These are phyloP conservation scores for Morpho achilles DNA, from an alignment of 2,888 invertebrate genomes.

Conservation along the genomic window DNA sequence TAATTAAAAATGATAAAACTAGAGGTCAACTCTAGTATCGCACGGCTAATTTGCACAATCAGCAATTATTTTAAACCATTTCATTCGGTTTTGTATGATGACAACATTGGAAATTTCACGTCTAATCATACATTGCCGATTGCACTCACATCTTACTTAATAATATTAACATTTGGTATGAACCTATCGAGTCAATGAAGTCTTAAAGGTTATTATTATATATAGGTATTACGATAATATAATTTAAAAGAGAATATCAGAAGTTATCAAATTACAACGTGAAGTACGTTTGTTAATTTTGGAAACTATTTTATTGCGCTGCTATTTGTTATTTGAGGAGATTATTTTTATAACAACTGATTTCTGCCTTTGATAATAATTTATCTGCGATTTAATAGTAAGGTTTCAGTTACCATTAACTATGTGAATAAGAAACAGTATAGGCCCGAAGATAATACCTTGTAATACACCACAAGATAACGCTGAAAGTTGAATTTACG, in stretches of 20 bases:
- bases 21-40: conserved; percentile 35
- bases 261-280: too few relatives aligned
- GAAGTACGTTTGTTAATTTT: too few relatives aligned
- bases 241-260: background rate
- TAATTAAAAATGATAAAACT: conserved; percentile 52
- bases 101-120: conserved; percentile 1
- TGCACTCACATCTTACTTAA: conserved; percentile 22
- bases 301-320: too few relatives aligned
- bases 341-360: too few relatives aligned
- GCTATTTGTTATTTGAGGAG: too few relatives aligned
- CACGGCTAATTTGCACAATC: conserved; percentile 13
- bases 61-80: conserved; percentile 5
- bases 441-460: conserved; percentile 1
- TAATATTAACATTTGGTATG: conserved; percentile 32
- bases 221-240: conserved; percentile 14
- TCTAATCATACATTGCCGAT: conserved; percentile 10
- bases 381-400: too few relatives aligned
- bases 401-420: too few relatives aligned
- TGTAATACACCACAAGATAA: background rate
- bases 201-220: too few relatives aligned
- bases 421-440: background rate
- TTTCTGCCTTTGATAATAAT: too few relatives aligned
- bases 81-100: background rate
- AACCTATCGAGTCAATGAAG: conserved; percentile 24
- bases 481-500: too few relatives aligned